These are phyloP conservation scores for Epiblema foenella DNA, from an alignment of 2,888 invertebrate species.

Conservation along the genomic window DNA sequence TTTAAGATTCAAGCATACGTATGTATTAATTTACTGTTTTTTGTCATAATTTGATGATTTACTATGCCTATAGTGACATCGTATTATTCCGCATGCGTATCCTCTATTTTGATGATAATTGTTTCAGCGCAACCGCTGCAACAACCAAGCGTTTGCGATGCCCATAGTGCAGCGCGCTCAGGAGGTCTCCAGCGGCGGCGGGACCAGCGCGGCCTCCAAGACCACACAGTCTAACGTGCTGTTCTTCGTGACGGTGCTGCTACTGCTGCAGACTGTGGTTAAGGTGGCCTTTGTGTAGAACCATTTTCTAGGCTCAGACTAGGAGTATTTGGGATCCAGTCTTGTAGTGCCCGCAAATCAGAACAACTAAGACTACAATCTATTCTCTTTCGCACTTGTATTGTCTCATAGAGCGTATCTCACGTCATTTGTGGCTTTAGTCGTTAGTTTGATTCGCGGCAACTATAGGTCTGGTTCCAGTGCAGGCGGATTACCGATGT, in stretches of 20 bases:
- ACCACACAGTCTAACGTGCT: slow-evolving; percentile 55
- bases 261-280: slow-evolving; percentile 74
- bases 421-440: no score
- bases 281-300: slow-evolving; percentile 69
- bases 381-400: no score
- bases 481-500: neutral
- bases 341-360: no score
- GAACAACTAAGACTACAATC: no score
- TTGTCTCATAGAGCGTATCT: no score
- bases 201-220: slow-evolving; percentile 56
- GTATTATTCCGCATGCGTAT: no score
- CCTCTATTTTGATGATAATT: neutral
- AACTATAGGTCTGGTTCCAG: neutral
- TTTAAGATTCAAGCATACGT: no score
- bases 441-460: no score
- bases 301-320: neutral
- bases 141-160: slow-evolving; percentile 71
- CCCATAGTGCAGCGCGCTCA: slow-evolving; percentile 55
- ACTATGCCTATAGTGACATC: no score
- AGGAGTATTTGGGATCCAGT: neutral
- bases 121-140: slow-evolving; percentile 74
- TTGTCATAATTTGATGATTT: no score
- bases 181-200: slow-evolving; percentile 50
- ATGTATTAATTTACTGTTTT: no score
- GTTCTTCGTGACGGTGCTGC: slow-evolving; percentile 73